phyloP scores from a whole-genome alignment of 1,140 invertebrate genomes.

The Monomorium pharaonis region DNA sequence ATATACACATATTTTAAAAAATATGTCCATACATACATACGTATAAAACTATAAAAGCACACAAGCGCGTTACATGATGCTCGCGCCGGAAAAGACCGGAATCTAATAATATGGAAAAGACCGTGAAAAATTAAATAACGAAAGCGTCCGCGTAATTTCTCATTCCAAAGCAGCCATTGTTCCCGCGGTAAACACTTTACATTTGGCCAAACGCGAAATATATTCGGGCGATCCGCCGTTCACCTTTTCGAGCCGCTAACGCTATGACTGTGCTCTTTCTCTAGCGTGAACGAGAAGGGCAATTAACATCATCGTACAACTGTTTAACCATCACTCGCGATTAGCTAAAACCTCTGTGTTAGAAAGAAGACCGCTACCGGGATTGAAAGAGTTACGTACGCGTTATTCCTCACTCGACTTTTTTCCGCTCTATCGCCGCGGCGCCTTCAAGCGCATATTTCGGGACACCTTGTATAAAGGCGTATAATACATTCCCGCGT shows the following conservation, averaged over 20 bases:
- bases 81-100: background rate
- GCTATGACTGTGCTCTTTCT: background rate
- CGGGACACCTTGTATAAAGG: conserved; percentile 57
- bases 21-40: background rate
- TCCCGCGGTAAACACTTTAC: no score
- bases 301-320: background rate
- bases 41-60: background rate
- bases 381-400: background rate
- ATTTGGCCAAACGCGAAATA: background rate
- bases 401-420: background rate
- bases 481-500: conserved; percentile 74
- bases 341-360: background rate
- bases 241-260: background rate
- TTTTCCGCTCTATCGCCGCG: background rate
- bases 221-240: background rate
- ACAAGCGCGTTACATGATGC: background rate
- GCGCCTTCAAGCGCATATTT: conserved; percentile 8
- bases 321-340: background rate
- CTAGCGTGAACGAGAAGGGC: background rate
- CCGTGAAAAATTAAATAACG: background rate
- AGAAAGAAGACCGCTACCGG: background rate
- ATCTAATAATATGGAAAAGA: background rate
- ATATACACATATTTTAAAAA: background rate
- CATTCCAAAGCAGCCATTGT: background rate
- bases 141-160: background rate